Evolutionary conservation across 2,113 vertebrate genomes (phyloP), one percentile per base, ranked within the genome.

Genomic region (Limnothrissa miodon): DNA sequence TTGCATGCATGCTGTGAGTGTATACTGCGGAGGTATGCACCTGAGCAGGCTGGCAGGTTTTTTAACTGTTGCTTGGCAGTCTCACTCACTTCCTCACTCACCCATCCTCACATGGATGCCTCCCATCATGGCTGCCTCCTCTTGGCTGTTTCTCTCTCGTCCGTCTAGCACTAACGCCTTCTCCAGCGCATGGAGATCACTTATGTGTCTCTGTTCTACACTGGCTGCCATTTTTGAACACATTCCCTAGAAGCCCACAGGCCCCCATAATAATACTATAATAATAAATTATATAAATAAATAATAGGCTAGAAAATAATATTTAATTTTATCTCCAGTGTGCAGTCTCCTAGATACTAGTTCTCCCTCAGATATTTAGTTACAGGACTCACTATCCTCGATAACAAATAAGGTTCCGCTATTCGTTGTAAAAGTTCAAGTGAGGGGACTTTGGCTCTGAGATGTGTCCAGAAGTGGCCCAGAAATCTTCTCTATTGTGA

Each of bases 41-140:
- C 66, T 74, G 10, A 74, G 13, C 66, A 74, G 66, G 33, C 10
- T 74, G 66, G 66, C 66, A 74, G 66, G 66, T 74, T 74, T 74
- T 70, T 74, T 36, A 74, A 36, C 66, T 33, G 3, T 74, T 74
- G 66, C 66, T 36, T 29, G 25, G 33, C 66, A 5, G 66, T 17
- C 29, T 33, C 25, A 33, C 66, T 74, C 29, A 33, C 66, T 74
- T 29, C 8, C 59, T 66, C 25, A 25, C 59, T 33, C n/a, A 42
- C 42, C 42, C 66, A 74, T 74, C 23, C n/a, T 9, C n/a, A 62
- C 59, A 62, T 29, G 25, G 59, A 62, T 29, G n/a, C 7, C n/a
- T 29, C n/a, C 59, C 51, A 56, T 56, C 4, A 48, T 48, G 46
- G 11, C 46, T 48, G 51, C 51, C 21, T 19, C 51, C 21, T 56